Evolutionary conservation across 2,113 vertebrate species (phyloP).

Genomic region (Pterocles burchelli): DNA sequence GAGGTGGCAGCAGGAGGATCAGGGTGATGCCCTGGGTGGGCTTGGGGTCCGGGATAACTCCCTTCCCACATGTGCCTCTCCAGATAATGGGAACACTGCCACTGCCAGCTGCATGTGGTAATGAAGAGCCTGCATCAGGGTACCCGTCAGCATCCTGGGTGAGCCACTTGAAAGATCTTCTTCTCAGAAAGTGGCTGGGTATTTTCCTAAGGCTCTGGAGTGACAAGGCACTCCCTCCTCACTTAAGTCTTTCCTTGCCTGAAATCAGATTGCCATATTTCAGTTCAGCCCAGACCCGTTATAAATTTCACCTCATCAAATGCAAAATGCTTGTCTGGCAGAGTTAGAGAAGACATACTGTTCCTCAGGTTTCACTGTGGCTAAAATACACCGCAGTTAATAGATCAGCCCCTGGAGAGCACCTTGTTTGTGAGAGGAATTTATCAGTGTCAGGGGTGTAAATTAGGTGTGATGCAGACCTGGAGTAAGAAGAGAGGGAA

Average conservation of each 20-base stretch:
- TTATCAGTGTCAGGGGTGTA: not conserved
- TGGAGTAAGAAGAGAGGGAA: not conserved
- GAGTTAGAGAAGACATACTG: conserved; percentile 10
- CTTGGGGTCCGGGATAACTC: not conserved
- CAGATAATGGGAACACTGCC: not conserved
- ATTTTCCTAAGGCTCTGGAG: not conserved
- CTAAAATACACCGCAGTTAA: not conserved
- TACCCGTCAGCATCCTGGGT: not conserved
- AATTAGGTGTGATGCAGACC: not conserved
- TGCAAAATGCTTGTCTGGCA: conserved; percentile 36
- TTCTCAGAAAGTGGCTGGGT: not conserved
- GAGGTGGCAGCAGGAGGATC: not conserved
- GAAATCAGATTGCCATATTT: not conserved
- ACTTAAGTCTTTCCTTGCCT: not conserved
- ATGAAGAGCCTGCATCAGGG: not conserved
- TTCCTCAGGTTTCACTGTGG: conserved; percentile 12
- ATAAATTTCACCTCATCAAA: conserved; percentile 24
- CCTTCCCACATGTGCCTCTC: rapidly evolving
- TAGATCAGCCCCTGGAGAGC: conserved; percentile 14
- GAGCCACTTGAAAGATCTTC: not conserved
- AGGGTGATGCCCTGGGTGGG: rapidly evolving
- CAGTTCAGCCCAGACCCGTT: not conserved
- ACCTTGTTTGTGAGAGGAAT: conserved; percentile 17
- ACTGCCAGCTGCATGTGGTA: rapidly evolving
- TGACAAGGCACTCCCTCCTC: not conserved